Evolutionary conservation across 64 coral and sea anemone genomes (phyloP), one percentile per base, ranked within the genome.

Genomic region (Montipora foliosa): DNA sequence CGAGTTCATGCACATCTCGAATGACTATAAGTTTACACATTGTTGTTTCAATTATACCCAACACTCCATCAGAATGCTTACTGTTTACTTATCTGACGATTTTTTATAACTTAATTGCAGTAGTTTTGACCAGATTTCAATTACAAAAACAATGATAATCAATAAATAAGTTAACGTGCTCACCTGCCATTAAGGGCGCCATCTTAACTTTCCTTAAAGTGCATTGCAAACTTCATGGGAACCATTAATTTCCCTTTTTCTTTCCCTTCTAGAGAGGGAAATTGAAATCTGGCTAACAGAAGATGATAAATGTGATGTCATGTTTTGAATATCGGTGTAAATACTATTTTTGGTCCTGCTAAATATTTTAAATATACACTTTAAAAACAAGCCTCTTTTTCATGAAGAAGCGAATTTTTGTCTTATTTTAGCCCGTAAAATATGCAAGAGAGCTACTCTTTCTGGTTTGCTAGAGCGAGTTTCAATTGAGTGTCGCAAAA

Each of bases 181-280:
- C 49, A 80, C 78, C 78, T 80, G 78, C 49, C 78, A 80, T 80
- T 47, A 80, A 80, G 78, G 14, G 8, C 49, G 46, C 47, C 78
- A 80, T 80, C 78, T 80, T 80, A 49, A 55, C 5, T 80, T 80
- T 80, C 17, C 78, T 14, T 47, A 80, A 15, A 47, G 49, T 80
- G 37, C 78, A 55, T 80, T 80, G 78, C 78, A 80, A 80, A 55
- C 52, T 55, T 55, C 10, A 55, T 7, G 52, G 52, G 10, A 83
- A 22, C 13, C 16, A 20, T 69, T 69, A 15, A 9, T 69, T 14
- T 69, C 16, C 1, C 67, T 69, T 69, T 69, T 69, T 69, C 16
- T 20, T 75, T 55, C 1, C 79, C 88, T 90, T 46, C 79, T 53
- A 59, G 79, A 90, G 47, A 90, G 52, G 52, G 6, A 55, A 55